Percentiles rank a stretch among this genome's conserved stretches.
Evolutionary conservation across 1,140 invertebrate species (phyloP).

Genomic region (Pogonus chalceus): DNA sequence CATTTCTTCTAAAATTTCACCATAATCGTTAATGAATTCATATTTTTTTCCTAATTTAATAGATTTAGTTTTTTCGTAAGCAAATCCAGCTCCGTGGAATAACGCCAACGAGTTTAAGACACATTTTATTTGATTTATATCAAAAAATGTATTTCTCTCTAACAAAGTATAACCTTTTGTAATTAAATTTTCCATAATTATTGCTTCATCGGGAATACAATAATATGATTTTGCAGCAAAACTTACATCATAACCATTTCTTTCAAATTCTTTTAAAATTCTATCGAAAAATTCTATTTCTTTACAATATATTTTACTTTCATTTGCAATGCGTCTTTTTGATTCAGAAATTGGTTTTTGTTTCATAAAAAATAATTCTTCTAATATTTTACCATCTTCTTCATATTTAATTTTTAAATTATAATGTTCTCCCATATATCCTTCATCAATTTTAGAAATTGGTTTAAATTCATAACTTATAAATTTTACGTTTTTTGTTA

Average conservation of each 20-base stretch:
- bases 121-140: not conserved
- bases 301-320: not conserved
- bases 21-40: not conserved
- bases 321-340: not conserved
- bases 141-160: not conserved
- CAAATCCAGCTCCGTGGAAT: not conserved
- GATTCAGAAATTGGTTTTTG: not conserved
- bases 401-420: not conserved
- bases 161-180: not conserved
- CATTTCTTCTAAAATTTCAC: not conserved
- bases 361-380: not conserved
- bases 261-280: not conserved
- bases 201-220: not conserved
- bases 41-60: not conserved
- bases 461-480: not conserved
- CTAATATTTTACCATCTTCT: not conserved
- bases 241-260: not conserved
- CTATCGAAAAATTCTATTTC: not conserved
- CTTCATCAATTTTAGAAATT: not conserved
- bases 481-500: too few species aligned
- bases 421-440: not conserved
- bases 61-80: not conserved
- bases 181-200: not conserved
- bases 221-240: not conserved
- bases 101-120: not conserved